Conservation (phyloP, 1,140 invertebrate species). For the Thereuonema tuberculata region DNA sequence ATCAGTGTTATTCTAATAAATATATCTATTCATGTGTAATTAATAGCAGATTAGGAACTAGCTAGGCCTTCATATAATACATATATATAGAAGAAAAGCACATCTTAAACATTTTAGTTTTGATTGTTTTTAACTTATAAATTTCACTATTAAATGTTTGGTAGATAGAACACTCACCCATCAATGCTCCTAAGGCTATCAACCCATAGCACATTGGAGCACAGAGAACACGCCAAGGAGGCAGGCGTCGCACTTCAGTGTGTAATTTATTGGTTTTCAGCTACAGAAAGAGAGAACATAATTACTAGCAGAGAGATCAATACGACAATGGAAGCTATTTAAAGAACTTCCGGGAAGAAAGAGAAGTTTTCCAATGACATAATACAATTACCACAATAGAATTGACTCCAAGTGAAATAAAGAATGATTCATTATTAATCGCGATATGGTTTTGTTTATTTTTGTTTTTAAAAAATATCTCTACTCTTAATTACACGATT, state of each 20-base stretch:
- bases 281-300: background rate
- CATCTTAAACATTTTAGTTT: background rate
- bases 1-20: background rate
- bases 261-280: slow-evolving; percentile 8
- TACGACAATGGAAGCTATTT: too few relatives aligned
- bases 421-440: too few relatives aligned
- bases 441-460: too few relatives aligned
- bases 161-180: slow-evolving; percentile 25
- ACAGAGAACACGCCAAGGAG: slow-evolving; percentile 40
- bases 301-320: too few relatives aligned
- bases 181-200: slow-evolving; percentile 40
- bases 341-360: too few relatives aligned
- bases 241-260: slow-evolving; percentile 23
- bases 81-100: background rate
- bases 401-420: too few relatives aligned
- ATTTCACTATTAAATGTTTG: background rate
- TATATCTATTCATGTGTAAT: background rate
- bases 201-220: slow-evolving; percentile 46
- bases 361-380: too few relatives aligned
- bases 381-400: too few relatives aligned
- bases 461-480: too few relatives aligned
- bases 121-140: slow-evolving; percentile 6
- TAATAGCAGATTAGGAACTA: slow-evolving; percentile 18
- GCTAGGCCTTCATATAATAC: background rate
- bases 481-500: too few relatives aligned